These are phyloP conservation scores for Drosophila diplacantha DNA, from an alignment of 2,888 invertebrate genomes.

Conservation along the genomic window DNA sequence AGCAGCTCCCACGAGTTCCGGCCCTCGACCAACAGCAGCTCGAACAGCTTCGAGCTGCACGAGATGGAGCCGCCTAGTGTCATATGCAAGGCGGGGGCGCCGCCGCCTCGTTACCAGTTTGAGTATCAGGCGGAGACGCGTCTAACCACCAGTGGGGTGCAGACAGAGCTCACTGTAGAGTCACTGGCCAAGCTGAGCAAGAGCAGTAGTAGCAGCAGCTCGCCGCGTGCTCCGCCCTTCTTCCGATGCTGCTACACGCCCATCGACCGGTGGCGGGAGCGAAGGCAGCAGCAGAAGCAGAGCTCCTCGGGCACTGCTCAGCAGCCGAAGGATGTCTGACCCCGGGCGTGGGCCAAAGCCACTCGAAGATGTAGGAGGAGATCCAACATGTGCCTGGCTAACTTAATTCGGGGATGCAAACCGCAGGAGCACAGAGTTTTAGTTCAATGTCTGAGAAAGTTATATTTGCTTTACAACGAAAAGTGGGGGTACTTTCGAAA, in stretches of 20 bases:
- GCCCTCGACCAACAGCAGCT: conserved; percentile 72
- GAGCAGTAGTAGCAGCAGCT: conserved; percentile 57
- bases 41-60: conserved; percentile 71
- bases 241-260: conserved; percentile 78
- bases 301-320: conserved; percentile 29
- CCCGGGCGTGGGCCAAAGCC: conserved; percentile 35
- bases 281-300: conserved; percentile 43
- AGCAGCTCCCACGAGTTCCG: conserved; percentile 76
- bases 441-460: not conserved
- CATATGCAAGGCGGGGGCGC: conserved; percentile 70
- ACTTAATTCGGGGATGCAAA: conserved; percentile 29
- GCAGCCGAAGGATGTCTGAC: conserved; percentile 61
- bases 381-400: conserved; percentile 54
- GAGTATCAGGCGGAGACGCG: conserved; percentile 62
- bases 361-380: conserved; percentile 39
- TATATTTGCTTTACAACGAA: conserved; percentile 3
- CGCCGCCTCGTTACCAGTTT: conserved; percentile 29
- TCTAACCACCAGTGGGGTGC: conserved; percentile 75
- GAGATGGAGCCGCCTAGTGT: conserved; percentile 72
- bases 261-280: conserved; percentile 75
- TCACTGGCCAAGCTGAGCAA: conserved; percentile 64
- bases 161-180: conserved; percentile 74
- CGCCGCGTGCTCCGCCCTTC: conserved; percentile 72
- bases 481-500: not conserved
- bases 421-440: conserved; percentile 3